These are phyloP conservation scores for Esox masquinongy DNA, from an alignment of 2,797 vertebrate species.

Conservation along the genomic window DNA sequence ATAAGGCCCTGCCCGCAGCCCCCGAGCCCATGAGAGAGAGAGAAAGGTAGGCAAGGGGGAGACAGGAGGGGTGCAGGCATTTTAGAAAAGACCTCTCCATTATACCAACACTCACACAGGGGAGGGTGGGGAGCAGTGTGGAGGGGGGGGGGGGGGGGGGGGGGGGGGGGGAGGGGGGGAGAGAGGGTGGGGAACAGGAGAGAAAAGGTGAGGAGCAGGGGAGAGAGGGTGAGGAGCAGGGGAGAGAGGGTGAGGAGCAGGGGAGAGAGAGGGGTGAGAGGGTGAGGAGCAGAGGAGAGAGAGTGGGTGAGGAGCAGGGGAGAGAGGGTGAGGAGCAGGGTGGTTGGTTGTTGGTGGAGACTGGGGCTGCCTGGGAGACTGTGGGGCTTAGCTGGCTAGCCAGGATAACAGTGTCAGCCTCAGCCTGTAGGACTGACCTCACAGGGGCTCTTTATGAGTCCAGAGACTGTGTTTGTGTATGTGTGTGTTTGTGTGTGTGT, in stretches of 20 bases:
- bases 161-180: too few species aligned
- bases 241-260: constrained; percentile 20
- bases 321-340: background rate
- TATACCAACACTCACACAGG: too few species aligned
- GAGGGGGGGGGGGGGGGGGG: too few species aligned
- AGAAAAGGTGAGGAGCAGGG: too few species aligned
- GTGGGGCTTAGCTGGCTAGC: constrained; percentile 49
- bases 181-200: too few species aligned
- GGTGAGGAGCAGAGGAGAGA: too few species aligned
- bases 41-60: constrained; percentile 27
- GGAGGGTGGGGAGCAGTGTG: background rate
- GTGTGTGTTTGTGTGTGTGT: background rate
- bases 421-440: constrained; percentile 50
- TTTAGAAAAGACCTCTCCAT: constrained; percentile 7
- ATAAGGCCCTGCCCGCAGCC: constrained; percentile 79
- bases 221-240: too few species aligned
- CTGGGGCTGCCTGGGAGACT: constrained; percentile 41
- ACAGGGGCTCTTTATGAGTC: constrained; percentile 45
- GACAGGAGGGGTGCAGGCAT: constrained; percentile 17
- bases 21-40: constrained; percentile 67
- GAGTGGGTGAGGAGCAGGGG: too few species aligned
- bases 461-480: background rate
- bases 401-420: constrained; percentile 50
- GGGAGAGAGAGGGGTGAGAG: constrained; percentile 43
- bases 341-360: constrained; percentile 47